A percentile compares a stretch with the other conserved stretches of the same genome.
Evolutionary conservation across 2,888 invertebrate genomes (phyloP).

Genomic region (Quadriops clusia): DNA sequence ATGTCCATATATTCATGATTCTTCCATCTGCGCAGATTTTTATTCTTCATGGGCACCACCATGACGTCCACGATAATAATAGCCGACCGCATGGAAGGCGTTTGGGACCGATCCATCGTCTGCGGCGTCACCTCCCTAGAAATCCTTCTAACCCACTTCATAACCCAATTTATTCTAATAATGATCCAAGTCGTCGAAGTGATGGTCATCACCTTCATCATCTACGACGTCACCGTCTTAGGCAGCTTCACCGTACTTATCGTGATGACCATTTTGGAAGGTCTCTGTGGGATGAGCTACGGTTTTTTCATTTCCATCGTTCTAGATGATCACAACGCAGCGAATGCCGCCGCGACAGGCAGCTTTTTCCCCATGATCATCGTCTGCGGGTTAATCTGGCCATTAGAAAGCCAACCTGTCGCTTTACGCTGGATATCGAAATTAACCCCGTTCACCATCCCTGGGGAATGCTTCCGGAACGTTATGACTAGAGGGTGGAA

Average conservation of each 20-base stretch:
- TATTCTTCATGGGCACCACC: constrained; percentile 75
- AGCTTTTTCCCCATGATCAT: constrained; percentile 84
- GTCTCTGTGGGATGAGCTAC: constrained; percentile 75
- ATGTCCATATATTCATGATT: too few species aligned
- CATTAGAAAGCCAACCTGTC: constrained; percentile 53
- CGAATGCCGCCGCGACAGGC: constrained; percentile 77
- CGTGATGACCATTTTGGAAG: constrained; percentile 55
- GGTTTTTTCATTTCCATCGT: constrained; percentile 75
- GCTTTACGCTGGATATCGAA: constrained; percentile 26
- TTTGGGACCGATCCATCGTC: constrained; percentile 77
- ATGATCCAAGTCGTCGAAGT: constrained; percentile 53
- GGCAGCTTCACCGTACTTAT: constrained; percentile 52
- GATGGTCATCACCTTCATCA: constrained; percentile 47
- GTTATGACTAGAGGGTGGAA: constrained; percentile 66
- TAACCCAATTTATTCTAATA: constrained; percentile 63
- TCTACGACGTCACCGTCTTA: constrained; percentile 48
- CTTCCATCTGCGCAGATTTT: too few species aligned
- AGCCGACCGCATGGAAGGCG: constrained; percentile 67
- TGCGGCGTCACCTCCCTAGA: constrained; percentile 74
- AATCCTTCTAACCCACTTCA: constrained; percentile 69
- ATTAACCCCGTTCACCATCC: constrained; percentile 61
- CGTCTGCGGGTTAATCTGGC: constrained; percentile 66
- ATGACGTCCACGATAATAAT: constrained; percentile 75
- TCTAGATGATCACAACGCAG: constrained; percentile 64
- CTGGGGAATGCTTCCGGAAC: constrained; percentile 62